These are phyloP conservation scores for Carassius auratus DNA, from an alignment of 2,113 vertebrate genomes.

Conservation along the genomic window DNA sequence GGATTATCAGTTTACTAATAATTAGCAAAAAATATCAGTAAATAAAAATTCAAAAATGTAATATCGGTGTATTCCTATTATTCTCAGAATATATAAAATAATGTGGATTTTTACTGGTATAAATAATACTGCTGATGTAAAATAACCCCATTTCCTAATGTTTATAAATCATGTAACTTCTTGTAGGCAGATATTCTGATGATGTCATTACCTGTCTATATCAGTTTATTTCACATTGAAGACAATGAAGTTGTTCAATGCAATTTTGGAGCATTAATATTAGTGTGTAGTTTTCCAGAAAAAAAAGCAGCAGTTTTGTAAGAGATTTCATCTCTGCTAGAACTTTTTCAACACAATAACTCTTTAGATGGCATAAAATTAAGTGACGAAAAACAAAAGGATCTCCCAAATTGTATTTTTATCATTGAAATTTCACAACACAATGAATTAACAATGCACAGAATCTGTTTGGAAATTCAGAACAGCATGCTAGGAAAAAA, in stretches of 20 bases:
- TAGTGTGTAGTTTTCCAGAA: conserved; percentile 47
- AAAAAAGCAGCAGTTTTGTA: conserved; percentile 46
- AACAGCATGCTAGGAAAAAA: conserved; percentile 68
- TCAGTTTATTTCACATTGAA: neutral
- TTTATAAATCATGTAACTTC: neutral
- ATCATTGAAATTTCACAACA: conserved; percentile 58
- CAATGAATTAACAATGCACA: conserved; percentile 64
- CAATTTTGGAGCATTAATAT: neutral
- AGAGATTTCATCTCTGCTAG: neutral
- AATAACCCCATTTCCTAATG: neutral
- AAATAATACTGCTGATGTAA: neutral
- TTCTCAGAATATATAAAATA: neutral
- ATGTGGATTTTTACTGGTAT: neutral
- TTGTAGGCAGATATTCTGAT: neutral
- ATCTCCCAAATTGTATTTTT: neutral
- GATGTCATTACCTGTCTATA: neutral
- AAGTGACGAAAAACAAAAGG: neutral
- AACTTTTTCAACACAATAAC: conserved; percentile 19
- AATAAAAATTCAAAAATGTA: neutral
- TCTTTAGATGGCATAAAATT: neutral
- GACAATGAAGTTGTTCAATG: neutral
- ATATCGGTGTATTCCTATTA: neutral
- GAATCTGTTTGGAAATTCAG: conserved; percentile 61
- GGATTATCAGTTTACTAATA: neutral
- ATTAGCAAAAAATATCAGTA: too few relatives aligned